A percentile compares a stretch with the other conserved stretches of the same genome.
Conservation (phyloP, 2,113 vertebrate genomes). For the Beaufortia kweichowensis region DNA sequence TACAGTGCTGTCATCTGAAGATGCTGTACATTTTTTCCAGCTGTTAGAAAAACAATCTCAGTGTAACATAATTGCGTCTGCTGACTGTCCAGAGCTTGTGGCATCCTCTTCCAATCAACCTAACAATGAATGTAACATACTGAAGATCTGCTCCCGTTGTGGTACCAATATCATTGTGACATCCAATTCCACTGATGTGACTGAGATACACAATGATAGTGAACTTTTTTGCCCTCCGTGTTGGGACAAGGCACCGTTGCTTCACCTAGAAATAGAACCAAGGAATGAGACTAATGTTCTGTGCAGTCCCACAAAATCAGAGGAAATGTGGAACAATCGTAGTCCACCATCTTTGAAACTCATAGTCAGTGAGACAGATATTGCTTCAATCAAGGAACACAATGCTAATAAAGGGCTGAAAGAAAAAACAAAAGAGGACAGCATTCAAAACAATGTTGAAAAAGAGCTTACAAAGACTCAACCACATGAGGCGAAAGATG, state of each 20-base stretch:
- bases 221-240: constrained; percentile 27
- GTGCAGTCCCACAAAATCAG: not conserved
- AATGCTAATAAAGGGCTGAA: not conserved
- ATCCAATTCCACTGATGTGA: constrained; percentile 20
- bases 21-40: constrained; percentile 19
- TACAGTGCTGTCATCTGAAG: constrained; percentile 23
- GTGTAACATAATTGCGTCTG: not conserved
- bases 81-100: not conserved
- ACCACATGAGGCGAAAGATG: too few species aligned
- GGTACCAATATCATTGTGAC: not conserved
- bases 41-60: not conserved
- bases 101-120: not conserved
- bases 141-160: not conserved
- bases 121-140: not conserved
- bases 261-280: constrained; percentile 26
- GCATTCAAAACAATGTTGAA: too few species aligned
- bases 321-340: not conserved
- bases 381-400: not conserved
- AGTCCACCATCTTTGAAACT: not conserved
- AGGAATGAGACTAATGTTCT: not conserved
- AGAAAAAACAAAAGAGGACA: not conserved
- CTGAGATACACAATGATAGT: not conserved
- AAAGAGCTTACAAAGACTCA: too few species aligned
- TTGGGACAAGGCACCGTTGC: constrained; percentile 42
- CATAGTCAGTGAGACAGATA: not conserved